Conservation (phyloP, 2,888 invertebrate species). For the Catocala nupta region DNA sequence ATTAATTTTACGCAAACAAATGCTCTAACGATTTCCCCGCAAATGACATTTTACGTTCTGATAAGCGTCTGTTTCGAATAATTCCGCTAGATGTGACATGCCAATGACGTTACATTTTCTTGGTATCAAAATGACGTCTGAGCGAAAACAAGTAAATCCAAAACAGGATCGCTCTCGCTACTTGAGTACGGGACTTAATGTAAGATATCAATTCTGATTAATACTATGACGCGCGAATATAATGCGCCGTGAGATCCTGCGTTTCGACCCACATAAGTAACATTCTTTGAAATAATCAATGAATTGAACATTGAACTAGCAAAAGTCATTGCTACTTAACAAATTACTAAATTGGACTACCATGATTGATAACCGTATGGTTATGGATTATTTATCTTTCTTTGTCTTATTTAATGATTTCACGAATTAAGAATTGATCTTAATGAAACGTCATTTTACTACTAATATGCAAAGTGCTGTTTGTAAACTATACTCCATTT, state of each 20-base stretch:
- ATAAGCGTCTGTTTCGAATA: neutral
- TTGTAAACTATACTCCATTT: too few species aligned
- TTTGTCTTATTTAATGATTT: too few species aligned
- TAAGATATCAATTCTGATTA: neutral
- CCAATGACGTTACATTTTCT: neutral
- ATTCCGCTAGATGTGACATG: neutral
- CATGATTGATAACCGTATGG: too few species aligned
- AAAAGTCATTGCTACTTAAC: too few species aligned
- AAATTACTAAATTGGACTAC: too few species aligned
- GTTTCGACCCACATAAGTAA: neutral
- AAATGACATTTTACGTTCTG: neutral
- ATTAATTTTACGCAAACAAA: conserved; percentile 4
- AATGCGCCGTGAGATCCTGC: neutral
- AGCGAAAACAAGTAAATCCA: neutral
- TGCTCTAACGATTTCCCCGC: neutral
- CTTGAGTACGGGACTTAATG: neutral
- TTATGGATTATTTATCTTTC: too few species aligned
- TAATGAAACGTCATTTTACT: too few species aligned
- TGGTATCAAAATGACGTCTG: neutral
- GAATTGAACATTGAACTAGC: too few species aligned
- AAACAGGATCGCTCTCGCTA: too few species aligned
- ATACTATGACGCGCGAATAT: neutral
- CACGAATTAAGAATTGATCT: too few species aligned
- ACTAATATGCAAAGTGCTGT: too few species aligned
- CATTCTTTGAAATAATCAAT: too few species aligned